Conservation (phyloP, 2,888 invertebrate genomes). For the Cyclophora punctaria region DNA sequence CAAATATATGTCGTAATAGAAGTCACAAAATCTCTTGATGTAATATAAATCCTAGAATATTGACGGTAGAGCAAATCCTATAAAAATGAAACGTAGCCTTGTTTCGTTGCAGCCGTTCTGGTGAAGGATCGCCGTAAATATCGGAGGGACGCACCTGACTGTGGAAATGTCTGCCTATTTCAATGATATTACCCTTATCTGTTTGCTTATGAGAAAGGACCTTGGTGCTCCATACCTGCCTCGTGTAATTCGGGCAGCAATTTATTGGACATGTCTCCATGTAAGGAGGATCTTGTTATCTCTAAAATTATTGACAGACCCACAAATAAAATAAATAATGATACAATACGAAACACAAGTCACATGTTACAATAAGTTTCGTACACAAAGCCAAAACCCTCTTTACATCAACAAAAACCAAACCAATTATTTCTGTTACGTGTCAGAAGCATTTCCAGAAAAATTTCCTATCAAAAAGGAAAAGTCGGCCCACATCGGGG, state of each 20-base stretch:
- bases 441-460: conserved; percentile 8
- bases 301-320: too few species aligned
- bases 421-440: background rate
- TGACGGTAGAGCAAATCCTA: conserved; percentile 19
- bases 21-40: conserved; percentile 3
- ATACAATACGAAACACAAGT: too few species aligned
- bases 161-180: conserved; percentile 15
- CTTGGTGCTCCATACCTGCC: conserved; percentile 9
- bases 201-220: conserved; percentile 23
- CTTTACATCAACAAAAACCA: background rate
- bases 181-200: conserved; percentile 24
- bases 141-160: conserved; percentile 23
- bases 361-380: too few species aligned
- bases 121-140: conserved; percentile 25
- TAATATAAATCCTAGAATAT: conserved; percentile 14
- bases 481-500: conserved; percentile 11
- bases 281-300: too few species aligned
- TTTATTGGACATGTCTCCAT: too few species aligned
- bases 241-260: background rate
- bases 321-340: too few species aligned
- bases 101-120: conserved; percentile 3
- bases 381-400: too few species aligned
- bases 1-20: too few species aligned
- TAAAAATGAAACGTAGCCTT: conserved; percentile 18
- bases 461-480: conserved; percentile 9